Evolutionary conservation across 2,113 vertebrate species (phyloP), one percentile per base, ranked within the genome.

Genomic region (Speoplatyrhinus poulsoni): DNA sequence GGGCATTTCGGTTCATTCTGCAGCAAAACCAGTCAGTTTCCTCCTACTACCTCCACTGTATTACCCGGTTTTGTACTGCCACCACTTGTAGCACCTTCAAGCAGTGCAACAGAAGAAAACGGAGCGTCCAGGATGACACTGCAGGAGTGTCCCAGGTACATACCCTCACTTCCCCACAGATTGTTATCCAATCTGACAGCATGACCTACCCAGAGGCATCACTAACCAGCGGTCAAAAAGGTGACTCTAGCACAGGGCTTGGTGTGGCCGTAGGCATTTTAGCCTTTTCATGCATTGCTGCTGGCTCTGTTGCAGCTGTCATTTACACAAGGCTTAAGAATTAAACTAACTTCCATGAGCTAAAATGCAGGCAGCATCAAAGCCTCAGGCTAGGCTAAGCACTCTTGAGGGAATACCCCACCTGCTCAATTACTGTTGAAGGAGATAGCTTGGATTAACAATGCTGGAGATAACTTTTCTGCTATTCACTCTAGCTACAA

Each of bases 1-100:
- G 83, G 6, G 90, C 91, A 65, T 94, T 93, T 75, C 83, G 90
- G 55, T 94, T 94, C 85, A 85, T 90, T 32, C 87, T 93, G 85
- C 90, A 93, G 83, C 88, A 88, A 67, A 90, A 88, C 16, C 77
- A 87, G 70, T 83, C 83, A 0, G 76, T 90, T 60, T 90, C 84
- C 76, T 92, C 89, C 47, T 94, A 92, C 81, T 94, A 66, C 83
- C 92, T 94, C 36, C 87, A 92, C 53, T 90, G 87, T 69, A 87
- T 91, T 72, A 93, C 86, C 56, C 85, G 87, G 61, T 84, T 89
- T 69, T 92, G 91, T 78, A 91, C 93, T 64, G 85, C 53, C 73
- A 76, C 77, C 67, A 82, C 85, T 58, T 93, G 90, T 79, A 76
- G 69, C 82, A 60, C 58, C 75, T 92, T 91, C 75, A 87, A 81